Evolutionary conservation across 2,888 invertebrate species (phyloP).

Genomic region (Mantis religiosa): DNA sequence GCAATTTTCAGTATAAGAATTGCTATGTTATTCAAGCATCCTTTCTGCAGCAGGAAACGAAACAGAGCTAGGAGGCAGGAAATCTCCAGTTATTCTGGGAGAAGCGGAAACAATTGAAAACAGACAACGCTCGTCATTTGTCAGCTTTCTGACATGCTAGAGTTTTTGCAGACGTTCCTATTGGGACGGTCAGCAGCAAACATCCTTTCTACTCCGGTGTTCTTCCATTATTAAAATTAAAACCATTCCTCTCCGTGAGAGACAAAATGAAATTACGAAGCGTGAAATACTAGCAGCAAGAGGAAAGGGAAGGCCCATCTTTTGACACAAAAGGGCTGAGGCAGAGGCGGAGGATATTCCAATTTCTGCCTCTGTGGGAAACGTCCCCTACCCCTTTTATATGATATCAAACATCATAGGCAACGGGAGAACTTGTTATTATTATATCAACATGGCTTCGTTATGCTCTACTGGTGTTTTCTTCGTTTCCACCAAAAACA

Average conservation of each 20-base stretch:
- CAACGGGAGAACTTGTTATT: neutral
- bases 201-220: neutral
- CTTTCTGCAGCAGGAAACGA: neutral
- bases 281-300: conserved; percentile 4
- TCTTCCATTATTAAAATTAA: conserved; percentile 15
- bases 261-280: neutral
- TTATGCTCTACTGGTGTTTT: neutral
- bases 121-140: neutral
- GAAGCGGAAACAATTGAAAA: neutral
- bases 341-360: neutral
- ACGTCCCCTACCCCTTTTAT: neutral
- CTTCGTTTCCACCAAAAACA: neutral
- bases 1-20: too few species aligned
- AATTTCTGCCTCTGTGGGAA: neutral
- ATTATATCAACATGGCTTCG: neutral
- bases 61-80: neutral
- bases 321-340: conserved; percentile 4
- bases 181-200: neutral
- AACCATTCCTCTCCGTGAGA: neutral
- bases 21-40: too few species aligned
- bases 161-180: neutral
- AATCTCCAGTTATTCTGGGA: neutral
- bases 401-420: neutral
- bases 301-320: neutral
- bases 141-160: neutral